Evolutionary conservation across 2,888 invertebrate species (phyloP), one percentile per base, ranked within the genome.

Genomic region (Uropetala carovei): DNA sequence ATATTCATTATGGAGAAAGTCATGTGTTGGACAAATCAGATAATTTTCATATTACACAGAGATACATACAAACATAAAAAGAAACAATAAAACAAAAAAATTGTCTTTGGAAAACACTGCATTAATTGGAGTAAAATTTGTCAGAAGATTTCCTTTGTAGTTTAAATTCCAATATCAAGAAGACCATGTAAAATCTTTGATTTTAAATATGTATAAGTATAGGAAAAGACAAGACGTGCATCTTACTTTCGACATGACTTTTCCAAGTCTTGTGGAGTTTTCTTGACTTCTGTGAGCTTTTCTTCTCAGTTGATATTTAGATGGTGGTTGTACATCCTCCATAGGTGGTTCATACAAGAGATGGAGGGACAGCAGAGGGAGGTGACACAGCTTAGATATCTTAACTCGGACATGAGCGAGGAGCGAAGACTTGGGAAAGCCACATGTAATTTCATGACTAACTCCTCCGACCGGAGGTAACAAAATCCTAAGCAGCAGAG

Each of bases 341-440:
- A 43, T 16, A 0, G 89, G 89, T 60, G 89, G 89, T 43, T 89
- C 89, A 68, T 89, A 89, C 1, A 43, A 68, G n/a, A 89, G 89
- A 43, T 89, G 43, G 18, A 89, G 18, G 18, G 18, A n/a, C 18
- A 64, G 56, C 30, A 60, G 60, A 16, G 60, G 60, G 1, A 89
- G 64, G 11, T 60, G 64, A 43, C 68, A 43, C 43, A 89, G 43
- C 68, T 89, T 64, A 0, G 64, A 16, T 1, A 89, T n/a, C 43
- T 43, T 16, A 30, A 56, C 56, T 10, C 89, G 64, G 11, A 89
- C n/a, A 64, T 64, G 89, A 30, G 89, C 43, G 18, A 89, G 89
- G 8, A 64, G 89, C 18, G 43, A 43, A 43, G 89, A 89, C 68
- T 89, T 89, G 64, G 68, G 16, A 18, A 89, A 89, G 11, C 89